phyloP scores from a whole-genome alignment of 2,888 invertebrate species.

The Leptopilina myrica region DNA sequence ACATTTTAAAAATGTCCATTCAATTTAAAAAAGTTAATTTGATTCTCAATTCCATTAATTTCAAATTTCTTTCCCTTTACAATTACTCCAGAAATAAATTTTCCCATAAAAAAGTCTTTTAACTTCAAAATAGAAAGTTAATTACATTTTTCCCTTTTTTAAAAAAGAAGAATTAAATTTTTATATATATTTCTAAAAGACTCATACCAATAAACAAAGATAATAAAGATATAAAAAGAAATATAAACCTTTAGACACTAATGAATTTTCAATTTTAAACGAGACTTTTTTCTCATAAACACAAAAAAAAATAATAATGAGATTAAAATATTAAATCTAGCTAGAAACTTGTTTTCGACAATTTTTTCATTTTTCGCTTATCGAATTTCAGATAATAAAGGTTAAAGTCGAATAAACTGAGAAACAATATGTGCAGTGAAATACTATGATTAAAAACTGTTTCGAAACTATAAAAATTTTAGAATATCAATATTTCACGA shows the following conservation, averaged over 20 bases:
- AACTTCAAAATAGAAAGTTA: no score
- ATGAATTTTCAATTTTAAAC: background rate
- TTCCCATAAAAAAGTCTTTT: no score
- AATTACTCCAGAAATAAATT: no score
- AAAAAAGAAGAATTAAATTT: no score
- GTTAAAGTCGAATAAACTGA: constrained; percentile 4
- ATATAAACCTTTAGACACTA: background rate
- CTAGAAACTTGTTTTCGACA: constrained; percentile 23
- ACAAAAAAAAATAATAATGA: background rate
- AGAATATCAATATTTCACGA: background rate
- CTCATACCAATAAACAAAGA: no score
- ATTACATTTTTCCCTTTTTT: no score
- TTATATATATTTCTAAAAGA: no score
- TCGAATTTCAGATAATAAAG: constrained; percentile 33
- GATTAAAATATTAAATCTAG: constrained; percentile 15
- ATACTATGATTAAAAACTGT: constrained; percentile 22
- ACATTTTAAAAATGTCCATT: no score
- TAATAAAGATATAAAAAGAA: no score
- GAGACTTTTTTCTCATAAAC: background rate
- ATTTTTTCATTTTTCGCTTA: constrained; percentile 33
- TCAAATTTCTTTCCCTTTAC: no score
- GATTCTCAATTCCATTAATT: no score
- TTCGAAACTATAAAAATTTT: constrained; percentile 22
- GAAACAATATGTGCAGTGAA: constrained; percentile 29
- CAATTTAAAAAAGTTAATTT: no score